phyloP scores from a whole-genome alignment of 2,888 invertebrate genomes.

The Ophion slaviceki region DNA sequence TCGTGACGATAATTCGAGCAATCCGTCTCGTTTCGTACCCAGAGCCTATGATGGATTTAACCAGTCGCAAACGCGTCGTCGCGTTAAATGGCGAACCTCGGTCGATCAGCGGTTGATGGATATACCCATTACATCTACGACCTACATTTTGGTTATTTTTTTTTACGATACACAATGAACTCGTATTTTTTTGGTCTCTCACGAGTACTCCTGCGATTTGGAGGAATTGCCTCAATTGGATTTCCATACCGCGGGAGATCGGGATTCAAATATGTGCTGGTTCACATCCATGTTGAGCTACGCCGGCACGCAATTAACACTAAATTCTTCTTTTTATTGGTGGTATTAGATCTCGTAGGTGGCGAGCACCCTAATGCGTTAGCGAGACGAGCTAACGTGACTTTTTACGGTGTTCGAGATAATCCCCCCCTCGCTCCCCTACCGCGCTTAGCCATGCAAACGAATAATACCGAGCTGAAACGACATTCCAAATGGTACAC shows the following conservation, averaged over 20 bases:
- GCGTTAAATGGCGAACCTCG: constrained; percentile 31
- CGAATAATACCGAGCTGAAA: constrained; percentile 68
- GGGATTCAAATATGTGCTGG: constrained; percentile 5
- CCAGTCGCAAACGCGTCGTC: constrained; percentile 30
- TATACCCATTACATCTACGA: constrained; percentile 25
- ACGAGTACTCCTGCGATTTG: neutral
- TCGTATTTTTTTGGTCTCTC: neutral
- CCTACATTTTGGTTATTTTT: constrained; percentile 29
- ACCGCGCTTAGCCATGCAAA: constrained; percentile 47
- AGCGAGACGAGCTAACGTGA: constrained; percentile 11
- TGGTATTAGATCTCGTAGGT: neutral
- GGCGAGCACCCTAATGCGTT: constrained; percentile 1
- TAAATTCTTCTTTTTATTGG: constrained; percentile 22
- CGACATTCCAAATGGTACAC: constrained; percentile 65
- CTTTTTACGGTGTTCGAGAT: constrained; percentile 61
- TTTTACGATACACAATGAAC: neutral
- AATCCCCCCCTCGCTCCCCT: constrained; percentile 30
- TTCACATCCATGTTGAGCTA: neutral
- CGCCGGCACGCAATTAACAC: neutral
- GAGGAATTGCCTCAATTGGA: neutral
- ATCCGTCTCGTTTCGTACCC: constrained; percentile 1
- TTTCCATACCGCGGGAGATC: constrained; percentile 6
- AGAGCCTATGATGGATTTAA: constrained; percentile 26
- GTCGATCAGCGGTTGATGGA: constrained; percentile 22
- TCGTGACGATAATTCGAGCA: constrained; percentile 63